These are phyloP conservation scores for Notocelia uddmanniana DNA, from an alignment of 2,888 invertebrate species.

Conservation along the genomic window DNA sequence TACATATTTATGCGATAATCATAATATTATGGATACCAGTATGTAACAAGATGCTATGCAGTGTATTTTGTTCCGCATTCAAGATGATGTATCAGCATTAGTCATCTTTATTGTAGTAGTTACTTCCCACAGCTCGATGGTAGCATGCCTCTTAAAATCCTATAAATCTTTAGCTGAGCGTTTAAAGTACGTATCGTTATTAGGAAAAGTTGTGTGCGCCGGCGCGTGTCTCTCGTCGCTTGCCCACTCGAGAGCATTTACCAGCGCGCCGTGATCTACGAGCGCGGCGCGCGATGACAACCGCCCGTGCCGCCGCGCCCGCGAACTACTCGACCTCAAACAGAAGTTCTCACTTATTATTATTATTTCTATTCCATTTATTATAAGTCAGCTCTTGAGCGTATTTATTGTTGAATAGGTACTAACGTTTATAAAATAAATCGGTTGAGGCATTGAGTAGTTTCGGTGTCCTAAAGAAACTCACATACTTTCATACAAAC, in stretches of 20 bases:
- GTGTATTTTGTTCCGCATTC: constrained; percentile 6
- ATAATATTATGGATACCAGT: not conserved
- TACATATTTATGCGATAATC: constrained; percentile 41
- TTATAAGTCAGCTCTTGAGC: not conserved
- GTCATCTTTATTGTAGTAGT: constrained; percentile 32
- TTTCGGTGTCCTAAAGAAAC: no score
- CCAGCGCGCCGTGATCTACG: constrained; percentile 72
- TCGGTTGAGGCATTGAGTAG: no score
- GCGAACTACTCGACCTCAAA: not conserved
- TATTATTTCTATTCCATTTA: no score
- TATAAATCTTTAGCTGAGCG: constrained; percentile 69
- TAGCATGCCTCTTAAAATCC: constrained; percentile 59
- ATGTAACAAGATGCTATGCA: constrained; percentile 15
- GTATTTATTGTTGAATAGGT: not conserved
- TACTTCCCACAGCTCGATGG: constrained; percentile 41
- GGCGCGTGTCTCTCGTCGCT: constrained; percentile 71
- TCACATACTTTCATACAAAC: no score
- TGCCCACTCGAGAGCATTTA: constrained; percentile 72
- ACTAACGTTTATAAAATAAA: no score
- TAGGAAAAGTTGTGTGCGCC: constrained; percentile 55
- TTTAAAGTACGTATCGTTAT: constrained; percentile 60
- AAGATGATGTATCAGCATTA: constrained; percentile 22
- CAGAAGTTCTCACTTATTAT: constrained; percentile 28
- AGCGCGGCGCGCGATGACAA: constrained; percentile 74
- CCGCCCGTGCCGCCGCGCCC: constrained; percentile 50